Conservation (phyloP, 2,888 invertebrate species). For the Synergus japonicus region DNA sequence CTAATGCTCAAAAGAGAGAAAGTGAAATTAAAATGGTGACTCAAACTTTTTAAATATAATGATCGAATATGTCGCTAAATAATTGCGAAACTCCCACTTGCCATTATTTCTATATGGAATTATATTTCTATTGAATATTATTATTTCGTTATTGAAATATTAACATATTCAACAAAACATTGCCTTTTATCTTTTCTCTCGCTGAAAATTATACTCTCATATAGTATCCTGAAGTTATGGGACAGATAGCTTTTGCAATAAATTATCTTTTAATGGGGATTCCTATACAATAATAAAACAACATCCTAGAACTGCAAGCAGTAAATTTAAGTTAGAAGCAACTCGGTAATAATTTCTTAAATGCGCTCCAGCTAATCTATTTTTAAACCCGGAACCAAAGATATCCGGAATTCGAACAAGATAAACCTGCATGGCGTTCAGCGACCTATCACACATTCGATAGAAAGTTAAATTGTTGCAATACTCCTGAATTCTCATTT, state of each 20-base stretch:
- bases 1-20: neutral
- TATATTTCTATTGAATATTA: too few relatives aligned
- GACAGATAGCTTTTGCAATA: constrained; percentile 17
- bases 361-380: neutral
- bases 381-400: neutral
- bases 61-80: neutral
- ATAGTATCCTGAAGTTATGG: constrained; percentile 1
- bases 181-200: neutral
- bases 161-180: neutral
- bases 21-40: constrained; percentile 24
- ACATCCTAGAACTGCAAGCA: constrained; percentile 16
- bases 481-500: neutral
- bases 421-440: constrained; percentile 14
- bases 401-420: neutral
- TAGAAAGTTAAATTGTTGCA: constrained; percentile 34
- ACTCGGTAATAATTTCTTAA: constrained; percentile 1
- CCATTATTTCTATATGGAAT: too few relatives aligned
- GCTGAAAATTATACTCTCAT: neutral
- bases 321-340: constrained; percentile 17
- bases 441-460: constrained; percentile 23
- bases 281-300: constrained; percentile 35
- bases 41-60: constrained; percentile 2
- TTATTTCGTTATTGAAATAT: too few relatives aligned
- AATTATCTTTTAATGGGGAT: constrained; percentile 3
- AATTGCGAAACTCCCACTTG: too few relatives aligned